These are phyloP conservation scores for Callocephalon fimbriatum DNA, from an alignment of 2,113 vertebrate species.

Conservation along the genomic window DNA sequence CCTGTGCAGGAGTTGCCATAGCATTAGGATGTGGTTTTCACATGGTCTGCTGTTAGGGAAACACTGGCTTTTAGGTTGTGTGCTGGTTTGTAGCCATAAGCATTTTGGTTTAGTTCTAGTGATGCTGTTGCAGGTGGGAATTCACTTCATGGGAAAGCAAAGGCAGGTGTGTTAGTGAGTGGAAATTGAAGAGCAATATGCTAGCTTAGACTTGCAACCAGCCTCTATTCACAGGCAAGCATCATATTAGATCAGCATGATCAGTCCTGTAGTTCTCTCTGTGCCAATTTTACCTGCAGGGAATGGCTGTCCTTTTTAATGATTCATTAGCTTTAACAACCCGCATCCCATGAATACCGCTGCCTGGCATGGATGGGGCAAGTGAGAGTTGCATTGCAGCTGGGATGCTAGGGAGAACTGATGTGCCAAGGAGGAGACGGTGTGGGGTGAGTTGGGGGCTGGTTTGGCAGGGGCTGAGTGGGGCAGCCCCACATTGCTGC, in stretches of 20 bases:
- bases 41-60: neutral
- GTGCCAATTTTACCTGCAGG: neutral
- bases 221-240: neutral
- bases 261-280: neutral
- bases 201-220: neutral
- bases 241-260: neutral
- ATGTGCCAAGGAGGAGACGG: neutral
- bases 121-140: neutral
- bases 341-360: neutral
- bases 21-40: neutral
- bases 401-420: neutral
- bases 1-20: neutral
- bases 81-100: neutral
- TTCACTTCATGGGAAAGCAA: neutral
- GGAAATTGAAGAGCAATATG: neutral
- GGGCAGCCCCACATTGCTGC: neutral
- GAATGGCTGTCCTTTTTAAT: slow-evolving; percentile 22
- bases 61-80: too few species aligned
- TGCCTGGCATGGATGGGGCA: neutral
- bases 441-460: neutral
- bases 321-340: neutral
- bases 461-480: neutral
- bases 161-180: neutral
- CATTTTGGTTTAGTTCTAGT: neutral
- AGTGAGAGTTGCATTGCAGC: neutral